Evolutionary conservation across 2,797 vertebrate species (phyloP).

Genomic region (Xerus rutilus): DNA sequence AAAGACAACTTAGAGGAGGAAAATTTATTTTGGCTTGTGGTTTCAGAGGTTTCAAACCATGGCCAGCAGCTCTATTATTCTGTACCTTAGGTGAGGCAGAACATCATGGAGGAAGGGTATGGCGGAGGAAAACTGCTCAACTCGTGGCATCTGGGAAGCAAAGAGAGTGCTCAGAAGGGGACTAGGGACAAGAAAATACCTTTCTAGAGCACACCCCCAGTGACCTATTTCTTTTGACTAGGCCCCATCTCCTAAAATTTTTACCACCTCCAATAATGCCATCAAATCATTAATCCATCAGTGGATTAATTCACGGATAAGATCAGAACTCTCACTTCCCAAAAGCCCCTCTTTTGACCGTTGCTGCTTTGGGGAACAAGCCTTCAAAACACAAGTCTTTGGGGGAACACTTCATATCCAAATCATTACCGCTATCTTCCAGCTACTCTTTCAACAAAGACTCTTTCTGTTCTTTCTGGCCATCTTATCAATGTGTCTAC

Average conservation of each 20-base stretch:
- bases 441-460: not conserved
- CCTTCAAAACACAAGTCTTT: not conserved
- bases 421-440: not conserved
- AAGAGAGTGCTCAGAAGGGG: not conserved
- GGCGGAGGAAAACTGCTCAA: not conserved
- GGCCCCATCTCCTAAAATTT: not conserved
- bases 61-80: not conserved
- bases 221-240: not conserved
- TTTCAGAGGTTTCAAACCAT: not conserved
- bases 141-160: not conserved
- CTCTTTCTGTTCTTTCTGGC: not conserved
- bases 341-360: not conserved
- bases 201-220: not conserved
- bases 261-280: not conserved
- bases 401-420: not conserved
- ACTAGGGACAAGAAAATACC: too few relatives aligned
- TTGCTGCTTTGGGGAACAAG: not conserved
- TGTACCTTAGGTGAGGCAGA: too few relatives aligned
- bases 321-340: not conserved
- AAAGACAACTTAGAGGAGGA: not conserved
- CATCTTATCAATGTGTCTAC: not conserved
- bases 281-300: not conserved
- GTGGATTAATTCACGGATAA: not conserved
- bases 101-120: not conserved
- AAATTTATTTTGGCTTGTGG: not conserved